These are phyloP conservation scores for Lagodon rhomboides DNA, from an alignment of 2,797 vertebrate genomes.

Conservation along the genomic window DNA sequence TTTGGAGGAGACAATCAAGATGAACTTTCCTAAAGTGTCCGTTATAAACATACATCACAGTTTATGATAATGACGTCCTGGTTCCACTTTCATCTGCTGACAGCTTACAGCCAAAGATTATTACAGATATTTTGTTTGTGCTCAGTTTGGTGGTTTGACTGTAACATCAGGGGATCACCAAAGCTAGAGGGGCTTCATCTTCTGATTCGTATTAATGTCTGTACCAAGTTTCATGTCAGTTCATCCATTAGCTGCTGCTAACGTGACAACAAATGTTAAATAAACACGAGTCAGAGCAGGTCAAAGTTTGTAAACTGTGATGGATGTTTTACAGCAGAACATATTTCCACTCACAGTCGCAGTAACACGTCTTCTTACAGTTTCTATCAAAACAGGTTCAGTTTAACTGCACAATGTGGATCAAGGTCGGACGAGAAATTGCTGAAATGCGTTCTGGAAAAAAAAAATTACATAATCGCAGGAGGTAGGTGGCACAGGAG, in stretches of 20 bases:
- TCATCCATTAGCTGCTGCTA: background rate
- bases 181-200: too few relatives aligned
- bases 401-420: conserved; percentile 13
- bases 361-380: conserved; percentile 5
- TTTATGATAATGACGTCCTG: background rate
- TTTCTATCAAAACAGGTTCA: conserved; percentile 51
- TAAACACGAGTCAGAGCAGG: too few relatives aligned
- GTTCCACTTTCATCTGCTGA: background rate
- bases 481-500: background rate
- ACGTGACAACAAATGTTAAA: too few relatives aligned
- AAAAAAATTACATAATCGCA: conserved; percentile 22
- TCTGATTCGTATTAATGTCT: too few relatives aligned
- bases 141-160: too few relatives aligned
- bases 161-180: too few relatives aligned
- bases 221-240: too few relatives aligned
- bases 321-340: background rate
- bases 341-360: background rate
- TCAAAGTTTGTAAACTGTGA: background rate
- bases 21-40: background rate
- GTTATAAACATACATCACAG: background rate
- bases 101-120: background rate
- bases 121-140: background rate
- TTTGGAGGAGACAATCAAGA: background rate
- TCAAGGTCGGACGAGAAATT: conserved; percentile 39
- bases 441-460: conserved; percentile 34